A percentile compares a stretch with the other conserved stretches of the same genome.
phyloP scores from a whole-genome alignment of 2,797 vertebrate species.

The Cottoperca gobio region DNA sequence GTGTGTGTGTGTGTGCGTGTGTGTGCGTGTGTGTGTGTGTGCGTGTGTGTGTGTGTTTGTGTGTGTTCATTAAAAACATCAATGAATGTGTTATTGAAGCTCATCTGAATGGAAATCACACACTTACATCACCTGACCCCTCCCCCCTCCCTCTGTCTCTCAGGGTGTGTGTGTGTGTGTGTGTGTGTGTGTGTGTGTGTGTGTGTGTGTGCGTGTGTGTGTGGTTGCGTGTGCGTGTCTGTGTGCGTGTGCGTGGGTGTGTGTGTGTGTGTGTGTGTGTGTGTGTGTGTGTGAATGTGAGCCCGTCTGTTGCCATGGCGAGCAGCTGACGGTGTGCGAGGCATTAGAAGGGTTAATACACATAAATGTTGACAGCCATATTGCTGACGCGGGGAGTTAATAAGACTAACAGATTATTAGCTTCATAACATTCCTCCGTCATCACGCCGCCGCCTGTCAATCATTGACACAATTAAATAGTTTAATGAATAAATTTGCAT shows the following conservation, averaged over 20 bases:
- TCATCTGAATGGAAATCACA: conserved; percentile 1
- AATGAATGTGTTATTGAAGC: background rate
- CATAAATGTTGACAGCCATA: conserved; percentile 80
- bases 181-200: too few species aligned
- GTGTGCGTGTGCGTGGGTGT: too few species aligned
- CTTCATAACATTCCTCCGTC: conserved; percentile 81
- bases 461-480: conserved; percentile 86
- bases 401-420: conserved; percentile 87
- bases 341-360: conserved; percentile 82
- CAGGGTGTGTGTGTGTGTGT: background rate
- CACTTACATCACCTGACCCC: conserved; percentile 6
- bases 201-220: too few species aligned
- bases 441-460: conserved; percentile 82
- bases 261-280: too few species aligned
- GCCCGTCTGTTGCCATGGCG: conserved; percentile 47
- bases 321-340: conserved; percentile 47
- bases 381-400: conserved; percentile 82
- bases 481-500: conserved; percentile 91
- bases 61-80: too few species aligned
- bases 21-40: too few species aligned
- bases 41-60: too few species aligned
- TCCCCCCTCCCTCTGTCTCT: background rate
- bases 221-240: too few species aligned
- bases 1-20: too few species aligned
- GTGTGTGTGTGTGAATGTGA: background rate